Evolutionary conservation across 2,113 vertebrate species (phyloP).

Genomic region (Limnothrissa miodon): DNA sequence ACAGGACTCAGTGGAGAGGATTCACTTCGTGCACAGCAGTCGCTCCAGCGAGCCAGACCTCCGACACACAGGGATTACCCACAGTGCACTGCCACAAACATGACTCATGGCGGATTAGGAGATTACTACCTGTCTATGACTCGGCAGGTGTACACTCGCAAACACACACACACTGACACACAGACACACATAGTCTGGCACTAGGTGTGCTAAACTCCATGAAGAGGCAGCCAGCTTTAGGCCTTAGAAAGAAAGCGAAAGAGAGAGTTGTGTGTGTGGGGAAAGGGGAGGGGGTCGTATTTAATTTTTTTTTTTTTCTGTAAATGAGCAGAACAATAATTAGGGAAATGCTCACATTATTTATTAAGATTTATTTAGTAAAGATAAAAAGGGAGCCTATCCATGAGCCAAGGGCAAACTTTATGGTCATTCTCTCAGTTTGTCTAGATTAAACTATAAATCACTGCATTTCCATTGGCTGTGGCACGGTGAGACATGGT

Average conservation of each 20-base stretch:
- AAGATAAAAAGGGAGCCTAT: not conserved
- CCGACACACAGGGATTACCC: not conserved
- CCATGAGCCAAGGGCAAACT: not conserved
- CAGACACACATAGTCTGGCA: not conserved
- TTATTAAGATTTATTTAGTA: not conserved
- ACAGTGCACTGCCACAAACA: constrained; percentile 1
- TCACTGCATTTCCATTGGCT: not conserved
- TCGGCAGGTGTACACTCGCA: not conserved
- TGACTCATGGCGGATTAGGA: not conserved
- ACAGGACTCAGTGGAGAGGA: not conserved
- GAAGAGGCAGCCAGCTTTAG: not conserved
- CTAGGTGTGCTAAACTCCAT: not conserved
- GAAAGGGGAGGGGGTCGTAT: too few species aligned
- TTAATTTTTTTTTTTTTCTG: not conserved
- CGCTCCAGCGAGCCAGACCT: not conserved
- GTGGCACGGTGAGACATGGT: not conserved
- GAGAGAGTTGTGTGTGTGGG: too few species aligned
- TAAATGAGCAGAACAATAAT: not conserved
- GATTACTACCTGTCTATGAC: constrained; percentile 13
- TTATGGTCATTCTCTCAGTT: not conserved
- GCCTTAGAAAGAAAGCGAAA: not conserved
- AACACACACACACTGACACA: not conserved
- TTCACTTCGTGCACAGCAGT: not conserved
- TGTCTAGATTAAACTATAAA: not conserved
- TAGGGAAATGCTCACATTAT: not conserved